Base-by-base conservation (phyloP, 2,797 vertebrate species). In the Erethizon dorsatum region DNA sequence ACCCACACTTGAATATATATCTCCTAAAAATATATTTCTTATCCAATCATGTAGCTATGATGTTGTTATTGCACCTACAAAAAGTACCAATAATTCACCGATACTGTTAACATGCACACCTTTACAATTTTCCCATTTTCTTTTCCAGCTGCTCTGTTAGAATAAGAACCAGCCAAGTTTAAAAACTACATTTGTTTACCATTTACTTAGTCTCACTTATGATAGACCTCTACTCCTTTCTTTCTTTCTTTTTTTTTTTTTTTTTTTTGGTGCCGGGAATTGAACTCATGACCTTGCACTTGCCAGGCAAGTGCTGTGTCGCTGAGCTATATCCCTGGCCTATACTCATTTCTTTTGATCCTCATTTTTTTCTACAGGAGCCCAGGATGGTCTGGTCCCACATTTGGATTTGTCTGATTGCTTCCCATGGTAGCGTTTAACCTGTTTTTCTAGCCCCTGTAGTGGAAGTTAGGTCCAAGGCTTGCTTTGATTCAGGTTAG, bases 11-110 rank as follows among this genome's bases (percentile, higher is more conserved):
- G 65, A 54, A 33, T 18, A 20, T 9, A 4, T 63, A n/a, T 65
- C 50, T 91, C n/a, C 57, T 37, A 56, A 79, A 85, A 91, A 50
- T 31, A 6, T 28, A 67, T 57, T 93, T 69, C 59, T 88, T 82
- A 78, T 13, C 52, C 33, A 14, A 17, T 52, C 61, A 52, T 0
- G 0, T 15, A 71, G 28, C n/a, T 84, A 22, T 7, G n/a, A 14
- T 26, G 50, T 61, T 37, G 33, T 18, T 31, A 47, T 13, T 18
- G 9, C 20, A n/a, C 26, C 69, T 45, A 18, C 78, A 71, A 59
- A 92, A 94, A 92, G 7, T 10, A 28, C 6, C 56, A 63, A 0
- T 56, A 31, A 31, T 61, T 88, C 41, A 59, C 83, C 4, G 10
- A 71, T 9, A 9, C 20, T 5, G n/a, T 47, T 28, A 20, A 20